These are phyloP conservation scores for Monoplex corrugatus DNA, from an alignment of 2,888 invertebrate species.

Conservation along the genomic window DNA sequence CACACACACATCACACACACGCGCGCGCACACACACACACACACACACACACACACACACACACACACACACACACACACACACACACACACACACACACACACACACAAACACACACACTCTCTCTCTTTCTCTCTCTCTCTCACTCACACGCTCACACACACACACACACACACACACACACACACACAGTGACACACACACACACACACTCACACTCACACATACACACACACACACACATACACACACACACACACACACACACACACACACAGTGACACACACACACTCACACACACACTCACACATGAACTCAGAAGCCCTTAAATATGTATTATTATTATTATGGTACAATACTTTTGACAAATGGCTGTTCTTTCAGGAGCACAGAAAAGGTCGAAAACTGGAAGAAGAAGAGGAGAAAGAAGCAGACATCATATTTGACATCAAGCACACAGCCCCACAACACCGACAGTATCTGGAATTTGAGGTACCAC, in stretches of 20 bases:
- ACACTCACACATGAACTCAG: neutral
- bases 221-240: neutral
- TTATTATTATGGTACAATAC: neutral
- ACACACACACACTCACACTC: too few species aligned
- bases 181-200: too few species aligned
- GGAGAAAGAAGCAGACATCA: conserved; percentile 84
- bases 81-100: too few species aligned
- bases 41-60: too few species aligned
- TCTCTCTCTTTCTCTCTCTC: too few species aligned
- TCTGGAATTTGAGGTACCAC: conserved; percentile 86
- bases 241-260: neutral
- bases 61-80: too few species aligned
- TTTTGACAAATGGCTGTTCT: neutral
- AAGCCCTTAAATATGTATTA: neutral
- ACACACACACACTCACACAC: neutral
- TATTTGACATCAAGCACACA: conserved; percentile 86
- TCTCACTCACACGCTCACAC: too few species aligned
- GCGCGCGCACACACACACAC: too few species aligned
- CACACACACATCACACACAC: too few species aligned
- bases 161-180: too few species aligned
- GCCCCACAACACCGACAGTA: conserved; percentile 95
- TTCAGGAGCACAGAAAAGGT: conserved; percentile 51
- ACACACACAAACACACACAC: too few species aligned
- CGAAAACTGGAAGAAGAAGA: conserved; percentile 79
- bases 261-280: neutral